phyloP scores from a whole-genome alignment of 2,888 invertebrate species.

The Anagyrus pseudococci region DNA sequence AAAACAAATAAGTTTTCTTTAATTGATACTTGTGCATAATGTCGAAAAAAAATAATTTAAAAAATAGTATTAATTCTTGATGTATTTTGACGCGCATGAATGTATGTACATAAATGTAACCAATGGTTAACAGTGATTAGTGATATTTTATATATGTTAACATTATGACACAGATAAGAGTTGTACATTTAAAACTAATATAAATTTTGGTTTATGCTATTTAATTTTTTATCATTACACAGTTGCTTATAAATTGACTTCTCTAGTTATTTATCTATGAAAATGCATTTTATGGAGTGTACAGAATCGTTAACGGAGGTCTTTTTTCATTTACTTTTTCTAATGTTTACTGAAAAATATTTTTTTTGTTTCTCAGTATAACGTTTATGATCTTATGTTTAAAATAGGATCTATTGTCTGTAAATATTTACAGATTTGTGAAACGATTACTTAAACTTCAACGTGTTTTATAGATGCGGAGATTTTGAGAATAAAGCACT shows the following conservation, averaged over 20 bases:
- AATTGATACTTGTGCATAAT: constrained; percentile 32
- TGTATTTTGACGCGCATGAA: constrained; percentile 29
- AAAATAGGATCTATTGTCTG: constrained; percentile 22
- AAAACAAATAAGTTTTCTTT: constrained; percentile 23
- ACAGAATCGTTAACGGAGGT: constrained; percentile 18
- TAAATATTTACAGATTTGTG: constrained; percentile 21
- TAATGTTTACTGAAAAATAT: constrained; percentile 9
- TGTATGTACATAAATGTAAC: constrained; percentile 33
- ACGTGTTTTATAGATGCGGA: constrained; percentile 24
- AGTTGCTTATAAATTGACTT: constrained; percentile 18
- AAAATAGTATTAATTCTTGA: constrained; percentile 37
- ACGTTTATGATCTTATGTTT: constrained; percentile 9
- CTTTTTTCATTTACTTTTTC: constrained; percentile 17
- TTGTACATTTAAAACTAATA: constrained; percentile 24
- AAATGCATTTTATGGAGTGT: constrained; percentile 31
- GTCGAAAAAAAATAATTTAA: constrained; percentile 18
- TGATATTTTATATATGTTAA: constrained; percentile 32
- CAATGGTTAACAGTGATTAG: constrained; percentile 37
- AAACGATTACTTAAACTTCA: constrained; percentile 30
- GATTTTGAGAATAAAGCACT: constrained; percentile 31
- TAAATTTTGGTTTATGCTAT: constrained; percentile 32
- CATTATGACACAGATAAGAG: constrained; percentile 15
- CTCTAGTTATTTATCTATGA: constrained; percentile 24
- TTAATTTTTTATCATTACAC: constrained; percentile 24
- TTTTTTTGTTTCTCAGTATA: constrained; percentile 12